phyloP scores from a whole-genome alignment of 2,888 invertebrate genomes.

The Nomada ruficornis region DNA sequence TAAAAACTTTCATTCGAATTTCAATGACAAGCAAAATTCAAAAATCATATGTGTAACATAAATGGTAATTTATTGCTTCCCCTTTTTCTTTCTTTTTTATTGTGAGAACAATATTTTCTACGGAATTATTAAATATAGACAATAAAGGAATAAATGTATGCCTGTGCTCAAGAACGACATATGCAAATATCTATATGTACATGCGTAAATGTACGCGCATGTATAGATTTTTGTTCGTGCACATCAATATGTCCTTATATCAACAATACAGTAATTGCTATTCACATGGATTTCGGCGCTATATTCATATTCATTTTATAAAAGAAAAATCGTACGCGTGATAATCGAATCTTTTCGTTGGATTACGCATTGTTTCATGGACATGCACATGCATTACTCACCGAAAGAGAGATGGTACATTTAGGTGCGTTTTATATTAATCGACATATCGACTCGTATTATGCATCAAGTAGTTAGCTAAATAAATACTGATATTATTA shows the following conservation, averaged over 20 bases:
- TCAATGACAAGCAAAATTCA: not conserved
- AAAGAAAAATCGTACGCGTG: not conserved
- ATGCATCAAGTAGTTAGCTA: not conserved
- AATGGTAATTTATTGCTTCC: not conserved
- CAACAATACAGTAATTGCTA: not conserved
- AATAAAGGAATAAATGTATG: not conserved
- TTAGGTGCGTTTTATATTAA: conserved; percentile 52
- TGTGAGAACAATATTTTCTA: not conserved
- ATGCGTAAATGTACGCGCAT: conserved; percentile 17
- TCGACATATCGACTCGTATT: conserved; percentile 45
- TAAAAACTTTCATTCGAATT: not conserved
- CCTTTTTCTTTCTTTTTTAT: not conserved
- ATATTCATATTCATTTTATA: conserved; percentile 1
- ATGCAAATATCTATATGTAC: conserved; percentile 24
- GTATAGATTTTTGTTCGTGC: conserved; percentile 9
- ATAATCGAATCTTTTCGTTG: conserved; percentile 3
- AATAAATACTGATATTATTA: conserved; percentile 24
- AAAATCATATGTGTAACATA: not conserved
- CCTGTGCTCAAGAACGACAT: not conserved
- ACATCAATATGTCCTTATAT: conserved; percentile 1
- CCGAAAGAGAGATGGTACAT: conserved; percentile 44
- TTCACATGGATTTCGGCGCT: not conserved
- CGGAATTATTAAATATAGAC: conserved; percentile 22
- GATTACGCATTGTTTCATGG: conserved; percentile 53
- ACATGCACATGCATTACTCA: conserved; percentile 54